These are phyloP conservation scores for Pseudobourletiella spinata DNA, from an alignment of 1,140 invertebrate species.

Conservation along the genomic window DNA sequence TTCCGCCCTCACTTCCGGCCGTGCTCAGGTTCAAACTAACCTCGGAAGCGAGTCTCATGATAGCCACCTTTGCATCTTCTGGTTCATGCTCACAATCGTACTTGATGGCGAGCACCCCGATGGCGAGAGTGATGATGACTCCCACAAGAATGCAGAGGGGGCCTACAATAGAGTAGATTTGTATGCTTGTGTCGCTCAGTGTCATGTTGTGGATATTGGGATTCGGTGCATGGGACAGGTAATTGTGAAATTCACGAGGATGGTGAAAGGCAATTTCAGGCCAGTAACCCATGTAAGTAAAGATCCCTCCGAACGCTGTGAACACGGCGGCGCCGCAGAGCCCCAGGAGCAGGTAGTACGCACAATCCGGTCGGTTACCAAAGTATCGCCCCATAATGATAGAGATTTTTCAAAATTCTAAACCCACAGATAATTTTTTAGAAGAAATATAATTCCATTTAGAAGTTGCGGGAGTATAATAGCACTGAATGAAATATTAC, in stretches of 20 bases:
- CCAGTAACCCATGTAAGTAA: constrained; percentile 16
- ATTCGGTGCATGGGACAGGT: neutral
- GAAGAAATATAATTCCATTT: too few species aligned
- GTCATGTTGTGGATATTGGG: neutral
- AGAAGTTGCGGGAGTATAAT: too few species aligned
- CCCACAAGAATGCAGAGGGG: constrained; percentile 27
- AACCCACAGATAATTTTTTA: too few species aligned
- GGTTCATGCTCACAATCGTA: constrained; percentile 34
- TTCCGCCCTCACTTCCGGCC: neutral
- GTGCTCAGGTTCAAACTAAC: constrained; percentile 22
- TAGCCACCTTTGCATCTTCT: constrained; percentile 30
- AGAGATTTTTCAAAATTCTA: too few species aligned
- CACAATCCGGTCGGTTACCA: constrained; percentile 30
- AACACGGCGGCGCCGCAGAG: constrained; percentile 23
- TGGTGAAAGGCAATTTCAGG: constrained; percentile 13
- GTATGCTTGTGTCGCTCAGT: neutral
- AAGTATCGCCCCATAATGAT: too few species aligned
- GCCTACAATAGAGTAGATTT: constrained; percentile 13
- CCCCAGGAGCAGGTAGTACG: constrained; percentile 29
- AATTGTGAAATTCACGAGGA: constrained; percentile 10
- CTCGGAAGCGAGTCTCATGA: constrained; percentile 27
- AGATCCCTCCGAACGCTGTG: constrained; percentile 17
- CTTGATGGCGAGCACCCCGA: constrained; percentile 24
- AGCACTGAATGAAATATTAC: too few species aligned
- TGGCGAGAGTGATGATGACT: constrained; percentile 14